Percentiles rank a stretch among this genome's conserved stretches.
Evolutionary conservation across 64 coral and sea anemone species (phyloP).

Genomic region (Stylophora pistillata): DNA sequence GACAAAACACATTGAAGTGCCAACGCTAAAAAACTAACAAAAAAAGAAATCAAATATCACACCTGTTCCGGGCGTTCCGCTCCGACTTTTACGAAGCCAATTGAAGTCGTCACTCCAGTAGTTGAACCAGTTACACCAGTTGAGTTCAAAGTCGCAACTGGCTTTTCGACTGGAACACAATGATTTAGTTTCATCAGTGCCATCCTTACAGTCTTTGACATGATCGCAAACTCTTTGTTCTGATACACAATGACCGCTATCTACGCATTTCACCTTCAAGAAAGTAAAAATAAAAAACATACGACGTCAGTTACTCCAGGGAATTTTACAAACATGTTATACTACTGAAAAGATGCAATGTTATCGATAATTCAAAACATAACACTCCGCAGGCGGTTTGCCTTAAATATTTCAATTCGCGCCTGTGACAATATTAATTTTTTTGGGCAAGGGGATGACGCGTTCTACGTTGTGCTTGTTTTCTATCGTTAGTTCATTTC

Average conservation of each 20-base stretch:
- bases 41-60: neutral
- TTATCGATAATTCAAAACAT: no score
- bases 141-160: slow-evolving; percentile 77
- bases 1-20: no score
- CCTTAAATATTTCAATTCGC: no score
- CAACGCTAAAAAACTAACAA: no score
- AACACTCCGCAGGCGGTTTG: neutral
- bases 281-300: slow-evolving; percentile 1
- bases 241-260: slow-evolving; percentile 70
- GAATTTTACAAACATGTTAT: no score
- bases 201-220: slow-evolving; percentile 75
- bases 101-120: slow-evolving; percentile 73
- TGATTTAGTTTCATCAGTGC: slow-evolving; percentile 46
- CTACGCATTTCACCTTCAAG: slow-evolving; percentile 65
- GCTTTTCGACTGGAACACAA: slow-evolving; percentile 61
- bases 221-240: slow-evolving; percentile 78
- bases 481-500: no score
- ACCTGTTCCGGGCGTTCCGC: slow-evolving; percentile 67
- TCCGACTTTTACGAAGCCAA: slow-evolving; percentile 52
- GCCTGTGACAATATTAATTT: no score
- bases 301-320: neutral
- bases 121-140: slow-evolving; percentile 68
- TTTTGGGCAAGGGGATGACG: no score
- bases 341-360: no score
- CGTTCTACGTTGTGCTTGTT: no score